These are phyloP conservation scores for Varanus salvator DNA, from an alignment of 2,113 vertebrate genomes.

Conservation along the genomic window DNA sequence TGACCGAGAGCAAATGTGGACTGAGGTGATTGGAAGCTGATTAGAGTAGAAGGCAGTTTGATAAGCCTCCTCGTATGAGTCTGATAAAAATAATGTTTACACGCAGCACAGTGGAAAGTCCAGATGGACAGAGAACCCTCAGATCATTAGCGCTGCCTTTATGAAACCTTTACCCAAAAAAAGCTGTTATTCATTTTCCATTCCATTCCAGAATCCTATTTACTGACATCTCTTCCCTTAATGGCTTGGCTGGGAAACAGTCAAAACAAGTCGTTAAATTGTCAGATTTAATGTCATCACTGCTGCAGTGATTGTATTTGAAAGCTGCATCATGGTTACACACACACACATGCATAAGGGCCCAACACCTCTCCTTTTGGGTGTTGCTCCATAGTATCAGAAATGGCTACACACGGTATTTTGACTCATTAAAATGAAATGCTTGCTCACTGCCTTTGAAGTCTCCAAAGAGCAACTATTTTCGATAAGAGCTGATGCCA, in stretches of 20 bases:
- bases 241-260: slow-evolving; percentile 2
- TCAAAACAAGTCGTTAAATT: slow-evolving; percentile 7
- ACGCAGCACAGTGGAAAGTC: background rate
- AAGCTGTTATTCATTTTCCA: background rate
- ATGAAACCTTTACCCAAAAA: background rate
- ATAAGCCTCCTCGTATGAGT: background rate
- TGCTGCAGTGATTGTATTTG: slow-evolving; percentile 4
- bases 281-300: background rate
- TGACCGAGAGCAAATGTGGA: background rate
- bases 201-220: slow-evolving; percentile 2
- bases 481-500: slow-evolving; percentile 50
- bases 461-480: slow-evolving; percentile 40
- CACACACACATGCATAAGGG: background rate
- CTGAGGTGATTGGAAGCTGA: background rate
- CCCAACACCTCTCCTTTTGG: background rate
- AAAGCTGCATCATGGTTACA: slow-evolving; percentile 3
- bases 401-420: slow-evolving; percentile 47
- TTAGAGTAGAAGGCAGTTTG: background rate
- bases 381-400: slow-evolving; percentile 22
- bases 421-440: slow-evolving; percentile 58
- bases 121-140: background rate
- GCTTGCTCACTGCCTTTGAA: slow-evolving; percentile 52
- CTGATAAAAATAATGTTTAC: background rate
- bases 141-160: slow-evolving; percentile 1
- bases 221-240: background rate